These are phyloP conservation scores for Macroteleia sp. DNA, from an alignment of 2,888 invertebrate genomes.

Conservation along the genomic window DNA sequence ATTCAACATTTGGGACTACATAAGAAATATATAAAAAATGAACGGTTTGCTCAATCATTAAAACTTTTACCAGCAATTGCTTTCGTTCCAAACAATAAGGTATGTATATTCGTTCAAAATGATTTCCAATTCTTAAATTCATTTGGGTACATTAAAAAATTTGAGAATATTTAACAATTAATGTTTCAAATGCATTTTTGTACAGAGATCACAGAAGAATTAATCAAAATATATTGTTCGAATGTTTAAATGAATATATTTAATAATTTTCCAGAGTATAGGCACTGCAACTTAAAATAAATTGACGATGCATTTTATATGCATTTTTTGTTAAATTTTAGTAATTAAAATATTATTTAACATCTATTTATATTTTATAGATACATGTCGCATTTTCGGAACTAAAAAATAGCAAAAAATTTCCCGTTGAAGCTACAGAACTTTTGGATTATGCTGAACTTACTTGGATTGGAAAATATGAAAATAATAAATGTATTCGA, in stretches of 20 bases:
- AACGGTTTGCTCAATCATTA: slow-evolving; percentile 1
- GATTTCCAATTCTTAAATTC: too few species aligned
- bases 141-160: too few species aligned
- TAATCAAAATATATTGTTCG: background rate
- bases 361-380: background rate
- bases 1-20: background rate
- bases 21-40: background rate
- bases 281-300: background rate
- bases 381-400: background rate
- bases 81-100: slow-evolving; percentile 2
- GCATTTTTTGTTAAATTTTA: background rate
- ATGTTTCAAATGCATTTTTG: too few species aligned
- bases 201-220: too few species aligned
- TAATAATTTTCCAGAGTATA: background rate
- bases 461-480: background rate
- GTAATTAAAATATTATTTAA: background rate
- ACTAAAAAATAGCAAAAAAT: background rate
- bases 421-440: background rate
- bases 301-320: too few species aligned
- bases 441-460: background rate
- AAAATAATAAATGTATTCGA: slow-evolving; percentile 4
- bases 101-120: background rate
- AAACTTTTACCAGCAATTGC: slow-evolving; percentile 14
- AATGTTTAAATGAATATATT: background rate
- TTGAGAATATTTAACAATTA: too few species aligned